Evolutionary conservation across 2,888 invertebrate genomes (phyloP).

Genomic region (Drosophila cracens): DNA sequence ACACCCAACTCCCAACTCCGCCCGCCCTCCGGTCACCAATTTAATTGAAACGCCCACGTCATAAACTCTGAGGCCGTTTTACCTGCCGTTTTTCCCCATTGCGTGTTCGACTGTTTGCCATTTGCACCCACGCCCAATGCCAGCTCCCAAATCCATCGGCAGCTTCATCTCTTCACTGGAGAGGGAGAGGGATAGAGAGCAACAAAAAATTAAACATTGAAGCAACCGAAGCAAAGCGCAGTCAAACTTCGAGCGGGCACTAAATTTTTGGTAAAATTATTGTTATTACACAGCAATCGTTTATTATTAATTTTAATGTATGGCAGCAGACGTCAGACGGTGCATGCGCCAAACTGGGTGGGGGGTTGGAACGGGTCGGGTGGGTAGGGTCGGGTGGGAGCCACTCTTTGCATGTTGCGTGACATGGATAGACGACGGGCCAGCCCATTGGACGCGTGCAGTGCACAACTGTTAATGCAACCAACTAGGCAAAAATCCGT

Average conservation of each 20-base stretch:
- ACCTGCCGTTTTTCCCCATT: constrained; percentile 64
- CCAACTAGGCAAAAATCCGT: constrained; percentile 55
- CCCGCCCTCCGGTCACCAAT: constrained; percentile 51
- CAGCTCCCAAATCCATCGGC: constrained; percentile 55
- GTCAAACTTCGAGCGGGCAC: constrained; percentile 51
- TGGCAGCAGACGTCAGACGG: constrained; percentile 55
- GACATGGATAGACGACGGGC: constrained; percentile 46
- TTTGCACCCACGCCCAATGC: constrained; percentile 75
- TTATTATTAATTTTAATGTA: constrained; percentile 84
- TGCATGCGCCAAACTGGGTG: constrained; percentile 19
- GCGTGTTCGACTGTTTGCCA: constrained; percentile 76
- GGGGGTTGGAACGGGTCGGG: background rate
- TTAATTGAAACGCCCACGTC: constrained; percentile 78
- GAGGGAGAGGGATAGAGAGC: constrained; percentile 13
- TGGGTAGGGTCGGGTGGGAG: background rate
- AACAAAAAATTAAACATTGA: constrained; percentile 27
- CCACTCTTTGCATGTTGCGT: constrained; percentile 63
- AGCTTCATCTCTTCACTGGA: constrained; percentile 36
- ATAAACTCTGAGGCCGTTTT: constrained; percentile 68
- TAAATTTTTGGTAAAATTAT: constrained; percentile 80
- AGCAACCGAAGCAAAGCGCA: constrained; percentile 41
- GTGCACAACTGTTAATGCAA: constrained; percentile 60
- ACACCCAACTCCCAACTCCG: background rate
- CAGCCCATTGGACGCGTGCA: constrained; percentile 56
- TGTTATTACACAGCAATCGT: constrained; percentile 83